phyloP scores from a whole-genome alignment of 2,113 vertebrate species.

The Oostethus manadensis region DNA sequence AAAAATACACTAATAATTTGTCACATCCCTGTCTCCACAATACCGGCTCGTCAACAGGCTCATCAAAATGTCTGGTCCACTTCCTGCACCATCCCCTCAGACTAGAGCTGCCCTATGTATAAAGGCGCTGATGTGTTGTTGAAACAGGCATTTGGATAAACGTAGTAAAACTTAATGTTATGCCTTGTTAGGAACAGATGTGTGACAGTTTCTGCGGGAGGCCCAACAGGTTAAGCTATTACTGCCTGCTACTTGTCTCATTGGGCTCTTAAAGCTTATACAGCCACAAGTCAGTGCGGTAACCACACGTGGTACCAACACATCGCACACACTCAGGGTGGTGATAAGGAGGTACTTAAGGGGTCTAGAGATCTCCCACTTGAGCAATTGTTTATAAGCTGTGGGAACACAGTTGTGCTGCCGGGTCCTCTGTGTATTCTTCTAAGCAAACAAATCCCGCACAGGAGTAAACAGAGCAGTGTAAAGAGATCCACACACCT shows the following conservation, averaged over 20 bases:
- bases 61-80: too few species aligned
- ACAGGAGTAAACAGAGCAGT: slow-evolving; percentile 14
- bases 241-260: slow-evolving; percentile 36
- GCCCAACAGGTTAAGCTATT: slow-evolving; percentile 18
- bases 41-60: too few species aligned
- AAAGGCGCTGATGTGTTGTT: not conserved
- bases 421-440: slow-evolving; percentile 19
- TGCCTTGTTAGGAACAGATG: not conserved
- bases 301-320: slow-evolving; percentile 9
- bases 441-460: slow-evolving; percentile 22
- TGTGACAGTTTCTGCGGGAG: not conserved
- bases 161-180: not conserved
- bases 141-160: not conserved
- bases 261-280: slow-evolving; percentile 31
- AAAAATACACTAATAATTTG: too few species aligned
- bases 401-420: slow-evolving; percentile 24
- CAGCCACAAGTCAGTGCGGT: slow-evolving; percentile 23
- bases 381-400: slow-evolving; percentile 49
- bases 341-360: slow-evolving; percentile 55
- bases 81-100: not conserved
- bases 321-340: slow-evolving; percentile 14
- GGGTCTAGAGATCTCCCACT: slow-evolving; percentile 48
- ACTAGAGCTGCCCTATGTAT: too few species aligned
- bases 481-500: slow-evolving; percentile 20
- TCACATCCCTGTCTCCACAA: too few species aligned